A percentile compares a stretch with the other conserved stretches of the same genome.
These are phyloP conservation scores for Ictalurus furcatus DNA, from an alignment of 2,113 vertebrate genomes.

Conservation along the genomic window DNA sequence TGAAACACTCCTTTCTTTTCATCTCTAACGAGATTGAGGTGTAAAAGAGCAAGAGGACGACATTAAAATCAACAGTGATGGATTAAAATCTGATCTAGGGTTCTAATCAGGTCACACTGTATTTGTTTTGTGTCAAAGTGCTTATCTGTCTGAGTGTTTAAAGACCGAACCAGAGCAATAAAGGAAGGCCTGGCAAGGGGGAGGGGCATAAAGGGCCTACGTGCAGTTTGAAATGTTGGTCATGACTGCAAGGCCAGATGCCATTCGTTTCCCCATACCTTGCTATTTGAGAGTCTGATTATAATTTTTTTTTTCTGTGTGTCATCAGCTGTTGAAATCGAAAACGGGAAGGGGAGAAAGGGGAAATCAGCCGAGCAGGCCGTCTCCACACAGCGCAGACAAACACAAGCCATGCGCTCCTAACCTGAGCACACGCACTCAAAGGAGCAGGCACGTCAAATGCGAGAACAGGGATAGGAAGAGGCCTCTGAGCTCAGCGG, in stretches of 20 bases:
- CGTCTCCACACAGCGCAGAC: conserved; percentile 69
- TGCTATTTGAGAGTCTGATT: background rate
- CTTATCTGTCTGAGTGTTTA: background rate
- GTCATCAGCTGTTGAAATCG: conserved; percentile 81
- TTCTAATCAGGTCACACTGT: background rate
- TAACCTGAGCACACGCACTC: conserved; percentile 67
- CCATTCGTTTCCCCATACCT: background rate
- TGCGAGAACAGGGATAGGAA: conserved; percentile 75
- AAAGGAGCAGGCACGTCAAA: conserved; percentile 74
- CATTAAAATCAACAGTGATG: background rate
- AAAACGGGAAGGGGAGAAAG: conserved; percentile 82
- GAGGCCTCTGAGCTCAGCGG: conserved; percentile 75
- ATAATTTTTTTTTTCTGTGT: conserved; percentile 33
- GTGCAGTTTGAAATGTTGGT: conserved; percentile 9
- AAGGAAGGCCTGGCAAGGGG: background rate
- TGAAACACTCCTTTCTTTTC: background rate
- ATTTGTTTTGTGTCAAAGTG: background rate
- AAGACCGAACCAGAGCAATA: background rate
- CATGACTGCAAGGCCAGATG: conserved; percentile 18
- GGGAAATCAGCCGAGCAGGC: conserved; percentile 66
- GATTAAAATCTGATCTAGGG: background rate
- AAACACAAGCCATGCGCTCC: conserved; percentile 74
- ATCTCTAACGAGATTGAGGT: background rate
- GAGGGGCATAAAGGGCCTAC: conserved; percentile 26
- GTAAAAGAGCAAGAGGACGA: background rate